phyloP scores from a whole-genome alignment of 2,113 vertebrate species.

The Tychaedon coryphoeus region DNA sequence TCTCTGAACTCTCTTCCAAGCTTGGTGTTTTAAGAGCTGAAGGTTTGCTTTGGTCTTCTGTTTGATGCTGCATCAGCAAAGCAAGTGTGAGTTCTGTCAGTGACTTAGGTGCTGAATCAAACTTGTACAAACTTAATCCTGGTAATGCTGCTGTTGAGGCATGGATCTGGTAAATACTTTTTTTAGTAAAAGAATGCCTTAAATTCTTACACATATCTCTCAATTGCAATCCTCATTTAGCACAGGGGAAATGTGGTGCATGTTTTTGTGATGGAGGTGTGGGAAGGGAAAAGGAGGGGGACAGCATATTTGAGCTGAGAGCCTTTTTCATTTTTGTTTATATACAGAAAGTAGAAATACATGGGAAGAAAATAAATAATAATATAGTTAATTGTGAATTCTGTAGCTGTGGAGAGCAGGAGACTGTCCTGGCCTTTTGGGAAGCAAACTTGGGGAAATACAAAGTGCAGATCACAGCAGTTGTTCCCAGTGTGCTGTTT shows the following conservation, averaged over 20 bases:
- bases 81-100: neutral
- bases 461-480: neutral
- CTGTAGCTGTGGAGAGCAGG: neutral
- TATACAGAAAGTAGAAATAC: neutral
- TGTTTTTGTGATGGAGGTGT: neutral
- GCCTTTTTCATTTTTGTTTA: neutral
- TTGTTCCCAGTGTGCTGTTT: neutral
- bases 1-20: neutral
- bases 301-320: neutral
- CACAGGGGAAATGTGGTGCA: neutral
- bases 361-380: neutral
- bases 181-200: neutral
- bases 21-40: neutral
- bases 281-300: neutral
- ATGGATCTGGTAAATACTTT: neutral
- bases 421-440: neutral
- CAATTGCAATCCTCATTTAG: neutral
- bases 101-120: neutral
- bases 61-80: neutral
- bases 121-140: neutral
- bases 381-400: neutral
- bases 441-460: neutral
- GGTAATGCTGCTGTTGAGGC: neutral
- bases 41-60: neutral
- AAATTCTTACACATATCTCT: neutral